A percentile compares a stretch with the other conserved stretches of the same genome.
Conservation (phyloP, 2,888 invertebrate genomes). For the Drosophila kambysellisi region DNA sequence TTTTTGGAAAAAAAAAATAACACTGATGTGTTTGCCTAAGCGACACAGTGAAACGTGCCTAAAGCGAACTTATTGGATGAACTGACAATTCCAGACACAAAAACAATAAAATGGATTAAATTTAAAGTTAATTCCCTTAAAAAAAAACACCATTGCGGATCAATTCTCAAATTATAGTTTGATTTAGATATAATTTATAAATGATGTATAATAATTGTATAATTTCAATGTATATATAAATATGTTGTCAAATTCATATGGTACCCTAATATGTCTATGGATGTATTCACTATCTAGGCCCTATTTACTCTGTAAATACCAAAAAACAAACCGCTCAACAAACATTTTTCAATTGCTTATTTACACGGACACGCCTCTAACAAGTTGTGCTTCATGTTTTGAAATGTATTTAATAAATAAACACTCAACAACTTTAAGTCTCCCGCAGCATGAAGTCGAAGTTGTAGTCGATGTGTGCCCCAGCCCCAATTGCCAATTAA, state of each 20-base stretch:
- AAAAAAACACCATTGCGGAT: neutral
- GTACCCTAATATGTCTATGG: neutral
- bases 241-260: neutral
- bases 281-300: neutral
- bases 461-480: neutral
- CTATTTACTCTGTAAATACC: neutral
- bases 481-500: constrained; percentile 20
- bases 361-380: constrained; percentile 14
- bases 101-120: too few relatives aligned
- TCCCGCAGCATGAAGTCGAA: constrained; percentile 6
- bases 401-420: constrained; percentile 35
- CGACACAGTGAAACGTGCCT: constrained; percentile 26
- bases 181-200: neutral
- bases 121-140: neutral
- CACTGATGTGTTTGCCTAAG: constrained; percentile 46
- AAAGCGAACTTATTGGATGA: neutral
- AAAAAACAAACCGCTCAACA: neutral
- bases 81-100: too few relatives aligned
- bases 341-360: neutral
- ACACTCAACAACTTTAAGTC: constrained; percentile 25
- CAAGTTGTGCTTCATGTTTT: constrained; percentile 22
- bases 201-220: neutral
- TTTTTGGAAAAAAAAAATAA: constrained; percentile 31
- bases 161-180: neutral
- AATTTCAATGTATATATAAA: neutral